These are phyloP conservation scores for Orientallactaga sibirica DNA, from an alignment of 2,797 vertebrate genomes.

Conservation along the genomic window DNA sequence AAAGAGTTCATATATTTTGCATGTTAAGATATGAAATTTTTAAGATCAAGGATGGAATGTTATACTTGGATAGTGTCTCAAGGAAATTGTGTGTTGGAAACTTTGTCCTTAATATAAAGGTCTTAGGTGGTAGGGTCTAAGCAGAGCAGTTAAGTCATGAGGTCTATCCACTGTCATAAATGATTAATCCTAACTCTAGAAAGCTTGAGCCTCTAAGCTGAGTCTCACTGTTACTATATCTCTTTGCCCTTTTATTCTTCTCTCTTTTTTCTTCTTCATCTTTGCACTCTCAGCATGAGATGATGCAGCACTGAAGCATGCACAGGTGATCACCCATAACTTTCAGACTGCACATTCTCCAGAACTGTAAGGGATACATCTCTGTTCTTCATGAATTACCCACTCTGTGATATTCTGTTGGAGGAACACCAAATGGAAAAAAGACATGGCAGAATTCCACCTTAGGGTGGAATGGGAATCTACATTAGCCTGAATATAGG, in stretches of 20 bases:
- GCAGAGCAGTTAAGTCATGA: background rate
- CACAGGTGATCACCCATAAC: background rate
- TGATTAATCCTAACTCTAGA: background rate
- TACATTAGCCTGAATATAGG: background rate
- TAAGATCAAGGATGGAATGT: background rate
- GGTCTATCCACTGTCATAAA: background rate
- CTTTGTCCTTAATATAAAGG: background rate
- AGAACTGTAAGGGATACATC: background rate
- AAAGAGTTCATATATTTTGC: background rate
- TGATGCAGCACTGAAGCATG: background rate
- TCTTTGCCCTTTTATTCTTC: background rate
- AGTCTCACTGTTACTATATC: background rate
- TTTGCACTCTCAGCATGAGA: background rate
- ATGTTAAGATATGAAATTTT: background rate
- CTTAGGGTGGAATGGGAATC: background rate
- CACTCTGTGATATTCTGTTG: background rate
- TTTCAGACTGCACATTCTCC: background rate
- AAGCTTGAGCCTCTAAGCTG: background rate
- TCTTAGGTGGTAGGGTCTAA: background rate
- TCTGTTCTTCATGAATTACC: background rate
- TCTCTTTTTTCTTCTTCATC: no score
- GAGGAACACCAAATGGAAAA: background rate
- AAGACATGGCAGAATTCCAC: background rate
- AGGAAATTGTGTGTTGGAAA: background rate
- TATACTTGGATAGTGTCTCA: background rate